A percentile compares a stretch with the other conserved stretches of the same genome.
These are phyloP conservation scores for Pristionchus japonicus DNA, from an alignment of 2,888 invertebrate species.

Conservation along the genomic window DNA sequence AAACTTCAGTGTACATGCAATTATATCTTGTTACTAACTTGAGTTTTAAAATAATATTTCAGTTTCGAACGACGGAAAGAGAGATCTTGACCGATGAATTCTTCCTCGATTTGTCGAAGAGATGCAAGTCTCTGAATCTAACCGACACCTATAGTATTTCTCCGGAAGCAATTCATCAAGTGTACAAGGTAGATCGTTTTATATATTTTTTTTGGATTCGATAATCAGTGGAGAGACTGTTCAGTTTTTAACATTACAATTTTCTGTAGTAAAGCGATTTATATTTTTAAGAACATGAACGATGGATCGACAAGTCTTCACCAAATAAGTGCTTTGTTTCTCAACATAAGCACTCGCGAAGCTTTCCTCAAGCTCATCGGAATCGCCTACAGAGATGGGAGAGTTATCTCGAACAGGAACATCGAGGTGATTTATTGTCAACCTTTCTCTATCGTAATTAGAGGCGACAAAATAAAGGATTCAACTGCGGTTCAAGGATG, in stretches of 20 bases:
- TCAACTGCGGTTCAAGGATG: too few relatives aligned
- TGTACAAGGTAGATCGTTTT: too few relatives aligned
- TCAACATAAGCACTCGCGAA: background rate
- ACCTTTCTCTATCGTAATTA: too few relatives aligned
- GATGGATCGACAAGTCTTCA: background rate
- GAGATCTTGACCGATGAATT: background rate
- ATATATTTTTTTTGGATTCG: too few relatives aligned
- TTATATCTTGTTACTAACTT: background rate
- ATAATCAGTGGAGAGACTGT: too few relatives aligned
- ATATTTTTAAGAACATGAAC: background rate
- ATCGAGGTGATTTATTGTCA: too few relatives aligned
- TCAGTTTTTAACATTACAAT: too few relatives aligned
- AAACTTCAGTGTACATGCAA: too few relatives aligned
- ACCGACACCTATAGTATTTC: background rate
- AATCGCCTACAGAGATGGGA: background rate
- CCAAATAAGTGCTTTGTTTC: background rate
- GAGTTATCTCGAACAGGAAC: background rate
- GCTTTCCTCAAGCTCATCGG: background rate
- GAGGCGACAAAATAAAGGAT: too few relatives aligned
- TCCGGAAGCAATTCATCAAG: background rate
- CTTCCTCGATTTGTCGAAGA: background rate
- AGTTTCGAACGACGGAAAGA: background rate
- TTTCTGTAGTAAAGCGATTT: too few relatives aligned
- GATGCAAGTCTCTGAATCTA: background rate
- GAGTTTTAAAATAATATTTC: too few relatives aligned